Evolutionary conservation across 2,797 vertebrate species (phyloP).

Genomic region (Alcedo atthis): DNA sequence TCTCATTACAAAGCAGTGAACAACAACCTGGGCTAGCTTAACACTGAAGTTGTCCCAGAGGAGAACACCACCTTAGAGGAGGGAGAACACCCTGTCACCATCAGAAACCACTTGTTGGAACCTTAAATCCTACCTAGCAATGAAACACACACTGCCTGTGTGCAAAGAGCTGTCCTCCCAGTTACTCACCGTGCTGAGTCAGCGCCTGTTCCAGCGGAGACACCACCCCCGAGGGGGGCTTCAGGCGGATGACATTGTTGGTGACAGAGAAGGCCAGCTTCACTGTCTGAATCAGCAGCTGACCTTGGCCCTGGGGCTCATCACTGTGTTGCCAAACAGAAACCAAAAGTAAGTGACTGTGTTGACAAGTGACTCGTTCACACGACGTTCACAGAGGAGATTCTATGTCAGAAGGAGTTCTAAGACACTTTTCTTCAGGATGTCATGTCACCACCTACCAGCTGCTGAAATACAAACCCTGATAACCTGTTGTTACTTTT

Average conservation of each 20-base stretch:
- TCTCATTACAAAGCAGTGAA: background rate
- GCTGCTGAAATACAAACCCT: background rate
- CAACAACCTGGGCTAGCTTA: background rate
- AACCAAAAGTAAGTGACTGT: conserved; percentile 7
- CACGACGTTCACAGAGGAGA: background rate
- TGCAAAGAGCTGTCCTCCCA: background rate
- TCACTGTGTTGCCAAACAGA: conserved; percentile 77
- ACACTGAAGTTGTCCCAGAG: background rate
- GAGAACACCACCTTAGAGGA: background rate
- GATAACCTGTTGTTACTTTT: background rate
- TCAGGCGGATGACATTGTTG: conserved; percentile 95
- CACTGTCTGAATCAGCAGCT: conserved; percentile 95
- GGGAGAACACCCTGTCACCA: background rate
- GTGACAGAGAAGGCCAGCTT: conserved; percentile 96
- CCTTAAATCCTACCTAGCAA: background rate
- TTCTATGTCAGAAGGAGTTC: background rate
- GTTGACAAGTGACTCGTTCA: background rate
- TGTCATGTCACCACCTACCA: background rate
- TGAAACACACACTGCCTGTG: background rate
- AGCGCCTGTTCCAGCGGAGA: conserved; percentile 95
- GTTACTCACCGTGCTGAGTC: conserved; percentile 89
- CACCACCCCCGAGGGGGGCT: conserved; percentile 87
- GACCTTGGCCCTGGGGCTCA: conserved; percentile 91
- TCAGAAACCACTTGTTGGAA: background rate
- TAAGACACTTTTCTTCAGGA: background rate